Base-by-base conservation (phyloP, 2,888 invertebrate genomes). In the Merodon equestris region DNA sequence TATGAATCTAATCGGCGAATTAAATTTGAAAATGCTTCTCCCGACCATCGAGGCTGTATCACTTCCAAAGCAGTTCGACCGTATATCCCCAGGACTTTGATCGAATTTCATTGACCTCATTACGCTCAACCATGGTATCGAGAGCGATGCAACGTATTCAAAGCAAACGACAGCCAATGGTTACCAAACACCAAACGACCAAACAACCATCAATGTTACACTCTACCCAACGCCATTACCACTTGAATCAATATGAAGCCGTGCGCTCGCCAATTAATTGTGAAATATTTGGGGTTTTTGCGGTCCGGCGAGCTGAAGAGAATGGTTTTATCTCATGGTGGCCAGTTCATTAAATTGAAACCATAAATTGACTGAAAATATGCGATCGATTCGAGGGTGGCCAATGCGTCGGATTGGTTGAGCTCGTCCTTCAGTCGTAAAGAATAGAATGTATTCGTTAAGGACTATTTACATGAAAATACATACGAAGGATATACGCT, bases 281-380 rank as follows among this genome's bases (percentile, higher is more conserved):
- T 45, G 54, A 77, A 72, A 77, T 72, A 77, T 77, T 77, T 77
- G 56, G 51, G 67, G 53, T 61, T 66, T 60, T 57, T 48, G 50
- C 18, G 66, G 72, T 47, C 7, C 17, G 57, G 27, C 47, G 50
- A 66, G 45, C 50, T 36, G 27, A 47, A 15, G 48, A 27, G 36
- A 53, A 44, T n/a, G 27, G 40, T 58, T 66, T 63, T 54, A 61
- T 67, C 47, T 58, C 68, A 34, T 56, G 60, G 36, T 47, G 47
- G 7, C 48, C 58, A 73, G 73, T 73, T 77, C 77, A 77, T 77
- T 79, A 73, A 77, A 73, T 68, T 38, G 53, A 58, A 73, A 73
- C 77, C 73, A 68, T 79, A 63, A 79, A 79, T 79, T 73, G 77
- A 79, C 51, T 79, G 58, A 68, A 79, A 79, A 68, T 79, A 73